These are phyloP conservation scores for Eristalis tenax DNA, from an alignment of 2,888 invertebrate species.

Conservation along the genomic window DNA sequence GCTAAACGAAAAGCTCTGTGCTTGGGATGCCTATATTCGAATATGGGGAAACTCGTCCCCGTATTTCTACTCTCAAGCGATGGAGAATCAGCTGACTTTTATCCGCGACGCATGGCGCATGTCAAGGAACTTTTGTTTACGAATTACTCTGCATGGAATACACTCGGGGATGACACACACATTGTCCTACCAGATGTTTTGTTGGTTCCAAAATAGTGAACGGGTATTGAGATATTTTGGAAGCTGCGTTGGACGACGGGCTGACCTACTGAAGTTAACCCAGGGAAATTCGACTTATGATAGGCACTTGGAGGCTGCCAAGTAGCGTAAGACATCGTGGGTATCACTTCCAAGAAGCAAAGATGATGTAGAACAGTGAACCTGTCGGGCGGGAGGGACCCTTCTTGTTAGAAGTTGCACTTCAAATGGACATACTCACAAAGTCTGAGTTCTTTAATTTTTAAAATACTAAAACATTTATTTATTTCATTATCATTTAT, in stretches of 20 bases:
- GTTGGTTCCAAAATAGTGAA: background rate
- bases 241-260: background rate
- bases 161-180: background rate
- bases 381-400: too few species aligned
- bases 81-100: constrained; percentile 26
- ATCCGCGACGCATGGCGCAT: constrained; percentile 33
- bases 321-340: too few species aligned
- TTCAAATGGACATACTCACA: too few species aligned
- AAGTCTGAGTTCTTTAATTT: too few species aligned
- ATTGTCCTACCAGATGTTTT: background rate
- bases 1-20: background rate
- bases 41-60: constrained; percentile 34
- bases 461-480: too few species aligned
- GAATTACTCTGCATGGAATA: background rate
- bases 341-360: too few species aligned
- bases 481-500: too few species aligned
- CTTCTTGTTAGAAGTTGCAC: too few species aligned
- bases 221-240: background rate
- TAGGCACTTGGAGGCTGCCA: too few species aligned
- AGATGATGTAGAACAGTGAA: too few species aligned
- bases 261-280: too few species aligned
- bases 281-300: too few species aligned
- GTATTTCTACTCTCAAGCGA: constrained; percentile 8
- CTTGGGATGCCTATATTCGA: background rate
- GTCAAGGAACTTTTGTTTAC: constrained; percentile 37